Evolutionary conservation across 1,140 invertebrate species (phyloP).

Genomic region (Drosophila varians): DNA sequence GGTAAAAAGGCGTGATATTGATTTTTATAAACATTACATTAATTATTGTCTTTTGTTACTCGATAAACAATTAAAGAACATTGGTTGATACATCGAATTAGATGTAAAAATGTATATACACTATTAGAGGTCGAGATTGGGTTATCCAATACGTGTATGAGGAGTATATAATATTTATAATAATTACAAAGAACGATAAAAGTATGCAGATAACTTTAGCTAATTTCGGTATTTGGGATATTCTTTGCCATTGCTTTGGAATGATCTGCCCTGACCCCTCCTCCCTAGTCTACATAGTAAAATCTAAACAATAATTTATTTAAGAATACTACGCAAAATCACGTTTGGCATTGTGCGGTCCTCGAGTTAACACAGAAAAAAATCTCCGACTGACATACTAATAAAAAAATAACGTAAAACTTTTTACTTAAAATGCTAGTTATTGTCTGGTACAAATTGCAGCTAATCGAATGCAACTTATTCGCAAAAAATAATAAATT

Average conservation of each 20-base stretch:
- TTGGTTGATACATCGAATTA: conserved; percentile 37
- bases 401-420: conserved; percentile 23
- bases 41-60: conserved; percentile 75
- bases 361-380: conserved; percentile 31
- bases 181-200: conserved; percentile 44
- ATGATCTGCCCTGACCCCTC: conserved; percentile 47
- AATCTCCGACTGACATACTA: conserved; percentile 11
- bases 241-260: conserved; percentile 46
- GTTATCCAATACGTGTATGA: conserved; percentile 19
- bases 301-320: conserved; percentile 62
- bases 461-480: conserved; percentile 21
- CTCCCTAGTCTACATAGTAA: conserved; percentile 36
- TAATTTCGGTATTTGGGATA: conserved; percentile 34
- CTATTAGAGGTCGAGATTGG: conserved; percentile 21
- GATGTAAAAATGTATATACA: conserved; percentile 40
- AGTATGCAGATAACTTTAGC: conserved; percentile 30
- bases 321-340: conserved; percentile 75
- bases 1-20: conserved; percentile 1
- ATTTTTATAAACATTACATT: conserved; percentile 66
- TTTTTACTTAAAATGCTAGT: conserved; percentile 55
- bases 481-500: conserved; percentile 34
- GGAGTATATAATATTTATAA: conserved; percentile 26
- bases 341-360: conserved; percentile 73
- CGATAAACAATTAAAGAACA: conserved; percentile 59
- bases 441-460: conserved; percentile 69